These are phyloP conservation scores for Chelidonichthys spinosus DNA, from an alignment of 2,797 vertebrate species.

Conservation along the genomic window DNA sequence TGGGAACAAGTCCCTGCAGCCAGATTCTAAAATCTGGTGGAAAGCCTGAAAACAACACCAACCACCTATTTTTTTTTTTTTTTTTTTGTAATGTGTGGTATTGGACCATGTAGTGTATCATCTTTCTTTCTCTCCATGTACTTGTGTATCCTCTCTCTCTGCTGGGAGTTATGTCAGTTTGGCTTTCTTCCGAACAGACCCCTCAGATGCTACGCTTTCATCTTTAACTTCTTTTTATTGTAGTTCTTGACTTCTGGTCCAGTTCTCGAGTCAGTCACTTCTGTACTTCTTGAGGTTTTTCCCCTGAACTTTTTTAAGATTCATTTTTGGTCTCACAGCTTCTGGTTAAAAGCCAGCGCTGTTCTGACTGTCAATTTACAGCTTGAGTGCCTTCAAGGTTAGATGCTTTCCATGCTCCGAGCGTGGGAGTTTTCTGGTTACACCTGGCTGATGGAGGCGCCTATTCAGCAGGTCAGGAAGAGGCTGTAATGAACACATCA, in stretches of 20 bases:
- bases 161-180: not conserved
- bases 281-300: not conserved
- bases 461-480: slow-evolving; percentile 49
- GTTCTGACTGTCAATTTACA: slow-evolving; percentile 65
- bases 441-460: slow-evolving; percentile 55
- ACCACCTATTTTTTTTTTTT: too few species aligned
- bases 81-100: too few species aligned
- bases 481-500: slow-evolving; percentile 47
- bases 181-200: not conserved
- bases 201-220: not conserved
- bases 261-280: slow-evolving; percentile 7
- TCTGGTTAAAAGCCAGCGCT: slow-evolving; percentile 62
- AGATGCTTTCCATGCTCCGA: slow-evolving; percentile 34
- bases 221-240: slow-evolving; percentile 8
- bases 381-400: slow-evolving; percentile 69
- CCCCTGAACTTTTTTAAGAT: not conserved
- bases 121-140: not conserved
- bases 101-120: not conserved
- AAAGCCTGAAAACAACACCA: too few species aligned
- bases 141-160: not conserved
- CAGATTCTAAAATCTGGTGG: too few species aligned
- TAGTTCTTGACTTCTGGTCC: slow-evolving; percentile 2
- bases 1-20: too few species aligned
- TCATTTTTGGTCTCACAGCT: slow-evolving; percentile 15
- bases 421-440: slow-evolving; percentile 51